Base-by-base conservation (phyloP, 2,113 vertebrate species). In the Galemys pyrenaicus region DNA sequence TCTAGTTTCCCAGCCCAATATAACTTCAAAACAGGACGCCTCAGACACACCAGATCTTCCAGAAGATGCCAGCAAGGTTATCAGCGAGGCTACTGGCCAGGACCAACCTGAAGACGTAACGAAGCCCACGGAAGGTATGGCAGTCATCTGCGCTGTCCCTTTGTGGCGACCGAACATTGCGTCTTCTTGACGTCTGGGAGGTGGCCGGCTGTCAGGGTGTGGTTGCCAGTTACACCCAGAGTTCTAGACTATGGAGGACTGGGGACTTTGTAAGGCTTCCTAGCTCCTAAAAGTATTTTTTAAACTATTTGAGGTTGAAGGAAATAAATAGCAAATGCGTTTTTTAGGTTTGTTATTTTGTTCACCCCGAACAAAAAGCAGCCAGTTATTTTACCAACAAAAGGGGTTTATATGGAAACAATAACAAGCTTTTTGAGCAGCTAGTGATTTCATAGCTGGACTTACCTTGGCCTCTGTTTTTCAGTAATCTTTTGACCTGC, bases 61-160 rank as follows among this genome's bases (percentile, higher is more conserved):
- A 65, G 95, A 94, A 56, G 54, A 56, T 22, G 20, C 19, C 30
- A 11, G 60, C 68, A 22, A n/a, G 39, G 22, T 26, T 41, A 41
- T 8, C 30, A 54, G 73, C 26, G 49, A 89, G 10, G n/a, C 71
- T 19, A 0, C 37, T 13, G 26, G 0, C 30, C 44, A 87, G 77
- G 51, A 28, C 17, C 75, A 87, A 67, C 35, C 8, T 32, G 84
- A 96, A 93, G 30, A 30, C 73, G 6, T 90, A 32, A n/a, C 60
- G 58, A 41, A 37, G 49, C 56, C 89, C 87, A 1, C 12, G 1
- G 24, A 79, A 92, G 97, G 97, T 97, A 96, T 35, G 83, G 1
- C n/a, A 35, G 26, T 79, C 32, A 28, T 39, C 65, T 65, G 6
- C 10, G 82, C 87, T 39, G 81, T 46, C 24, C 88, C 15, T 20